A percentile compares a stretch with the other conserved stretches of the same genome.
These are phyloP conservation scores for Apodemia duryi DNA, from an alignment of 2,888 invertebrate genomes.

Conservation along the genomic window DNA sequence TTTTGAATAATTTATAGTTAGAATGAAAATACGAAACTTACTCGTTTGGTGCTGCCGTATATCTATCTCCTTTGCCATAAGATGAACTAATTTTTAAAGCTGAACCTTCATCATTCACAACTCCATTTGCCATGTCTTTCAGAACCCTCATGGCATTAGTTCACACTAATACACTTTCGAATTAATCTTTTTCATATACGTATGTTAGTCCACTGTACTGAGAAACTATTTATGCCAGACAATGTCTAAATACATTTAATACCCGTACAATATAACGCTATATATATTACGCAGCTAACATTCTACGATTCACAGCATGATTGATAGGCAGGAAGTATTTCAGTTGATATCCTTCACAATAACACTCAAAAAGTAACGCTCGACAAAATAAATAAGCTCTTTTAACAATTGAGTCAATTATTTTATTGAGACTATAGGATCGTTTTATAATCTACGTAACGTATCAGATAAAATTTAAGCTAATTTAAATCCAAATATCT, in stretches of 20 bases:
- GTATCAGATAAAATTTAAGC: not conserved
- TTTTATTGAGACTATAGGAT: not conserved
- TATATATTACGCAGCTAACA: not conserved
- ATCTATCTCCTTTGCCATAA: constrained; percentile 68
- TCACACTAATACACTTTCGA: not conserved
- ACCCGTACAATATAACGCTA: not conserved
- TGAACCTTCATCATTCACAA: constrained; percentile 37
- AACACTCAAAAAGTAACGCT: constrained; percentile 39
- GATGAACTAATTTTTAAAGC: constrained; percentile 49
- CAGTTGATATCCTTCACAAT: constrained; percentile 66
- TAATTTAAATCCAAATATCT: not conserved
- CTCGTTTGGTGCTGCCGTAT: constrained; percentile 72
- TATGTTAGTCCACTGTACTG: too few relatives aligned
- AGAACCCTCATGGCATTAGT: constrained; percentile 47
- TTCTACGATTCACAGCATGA: not conserved
- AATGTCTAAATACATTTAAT: not conserved
- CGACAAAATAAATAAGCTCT: too few relatives aligned
- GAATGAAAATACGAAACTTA: constrained; percentile 44
- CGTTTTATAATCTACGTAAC: not conserved
- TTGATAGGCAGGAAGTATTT: constrained; percentile 46
- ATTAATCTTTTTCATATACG: not conserved
- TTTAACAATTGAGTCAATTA: not conserved
- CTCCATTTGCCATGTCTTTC: constrained; percentile 51
- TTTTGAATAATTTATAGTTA: too few relatives aligned
- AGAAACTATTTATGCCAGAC: not conserved